Percentiles rank a stretch among this genome's conserved stretches.
These are phyloP conservation scores for Megalops atlanticus DNA, from an alignment of 2,113 vertebrate species.

Conservation along the genomic window DNA sequence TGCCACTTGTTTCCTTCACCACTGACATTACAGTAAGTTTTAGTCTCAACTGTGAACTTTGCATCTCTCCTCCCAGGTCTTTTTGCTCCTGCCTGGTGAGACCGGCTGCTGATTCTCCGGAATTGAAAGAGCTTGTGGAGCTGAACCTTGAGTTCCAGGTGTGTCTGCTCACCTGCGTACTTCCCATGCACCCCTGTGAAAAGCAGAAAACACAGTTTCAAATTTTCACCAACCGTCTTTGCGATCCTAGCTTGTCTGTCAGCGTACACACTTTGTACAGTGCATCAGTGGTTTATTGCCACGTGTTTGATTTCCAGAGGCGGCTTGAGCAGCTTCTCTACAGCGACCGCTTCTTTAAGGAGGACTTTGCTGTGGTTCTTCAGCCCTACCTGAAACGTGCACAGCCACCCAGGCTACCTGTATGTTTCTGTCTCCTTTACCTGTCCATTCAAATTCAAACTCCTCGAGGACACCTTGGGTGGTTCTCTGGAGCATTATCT, in stretches of 20 bases:
- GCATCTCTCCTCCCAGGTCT: constrained; percentile 53
- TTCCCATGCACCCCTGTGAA: too few species aligned
- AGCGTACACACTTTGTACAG: not conserved
- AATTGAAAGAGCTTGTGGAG: constrained; percentile 69
- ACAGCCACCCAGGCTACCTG: constrained; percentile 67
- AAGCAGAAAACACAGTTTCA: not conserved
- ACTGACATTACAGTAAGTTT: too few species aligned
- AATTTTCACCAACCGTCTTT: not conserved
- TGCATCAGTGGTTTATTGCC: not conserved
- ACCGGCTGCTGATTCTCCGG: constrained; percentile 61
- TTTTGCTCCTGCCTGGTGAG: constrained; percentile 77
- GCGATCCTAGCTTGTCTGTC: not conserved
- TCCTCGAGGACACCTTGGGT: not conserved
- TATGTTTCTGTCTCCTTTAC: constrained; percentile 38
- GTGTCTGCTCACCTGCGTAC: not conserved
- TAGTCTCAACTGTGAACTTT: not conserved
- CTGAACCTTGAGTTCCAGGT: constrained; percentile 78
- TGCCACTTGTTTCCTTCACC: too few species aligned
- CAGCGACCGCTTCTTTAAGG: constrained; percentile 67
- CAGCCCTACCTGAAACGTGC: constrained; percentile 74
- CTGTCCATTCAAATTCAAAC: not conserved
- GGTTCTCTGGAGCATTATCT: not conserved
- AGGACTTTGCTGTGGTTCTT: constrained; percentile 74
- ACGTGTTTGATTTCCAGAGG: constrained; percentile 51
- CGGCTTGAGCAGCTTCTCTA: constrained; percentile 68